Percentiles rank a stretch among this genome's conserved stretches.
These are phyloP conservation scores for Chironomus tepperi DNA, from an alignment of 1,140 invertebrate genomes.

Conservation along the genomic window DNA sequence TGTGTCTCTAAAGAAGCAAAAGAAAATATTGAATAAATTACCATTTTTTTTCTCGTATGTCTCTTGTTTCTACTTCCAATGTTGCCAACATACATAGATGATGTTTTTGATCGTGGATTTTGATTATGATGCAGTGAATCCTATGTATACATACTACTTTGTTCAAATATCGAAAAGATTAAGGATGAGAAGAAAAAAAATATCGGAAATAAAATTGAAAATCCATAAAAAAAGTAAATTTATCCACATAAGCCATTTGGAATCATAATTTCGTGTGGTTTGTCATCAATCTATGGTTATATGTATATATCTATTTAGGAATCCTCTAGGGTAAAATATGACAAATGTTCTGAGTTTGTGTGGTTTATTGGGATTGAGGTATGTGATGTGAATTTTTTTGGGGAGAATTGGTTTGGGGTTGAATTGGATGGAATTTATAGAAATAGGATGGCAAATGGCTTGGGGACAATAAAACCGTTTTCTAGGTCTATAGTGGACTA, in stretches of 20 bases:
- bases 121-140: no score
- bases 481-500: no score
- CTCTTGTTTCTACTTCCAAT: no score
- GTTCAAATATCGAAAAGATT: no score
- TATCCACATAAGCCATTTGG: background rate
- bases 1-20: background rate
- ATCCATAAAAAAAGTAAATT: background rate
- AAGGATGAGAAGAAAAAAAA: background rate
- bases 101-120: no score
- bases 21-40: constrained; percentile 10
- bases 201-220: background rate
- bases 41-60: background rate
- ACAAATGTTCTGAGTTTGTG: background rate
- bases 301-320: background rate
- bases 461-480: no score
- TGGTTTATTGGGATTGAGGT: background rate
- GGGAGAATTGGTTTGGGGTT: no score
- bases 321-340: background rate
- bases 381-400: no score
- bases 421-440: no score
- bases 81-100: no score
- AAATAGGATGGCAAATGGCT: no score
- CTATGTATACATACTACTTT: no score
- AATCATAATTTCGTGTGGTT: constrained; percentile 13
- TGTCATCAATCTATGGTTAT: background rate